These are phyloP conservation scores for Notarius quadriscutis DNA, from an alignment of 2,113 vertebrate species.

Conservation along the genomic window DNA sequence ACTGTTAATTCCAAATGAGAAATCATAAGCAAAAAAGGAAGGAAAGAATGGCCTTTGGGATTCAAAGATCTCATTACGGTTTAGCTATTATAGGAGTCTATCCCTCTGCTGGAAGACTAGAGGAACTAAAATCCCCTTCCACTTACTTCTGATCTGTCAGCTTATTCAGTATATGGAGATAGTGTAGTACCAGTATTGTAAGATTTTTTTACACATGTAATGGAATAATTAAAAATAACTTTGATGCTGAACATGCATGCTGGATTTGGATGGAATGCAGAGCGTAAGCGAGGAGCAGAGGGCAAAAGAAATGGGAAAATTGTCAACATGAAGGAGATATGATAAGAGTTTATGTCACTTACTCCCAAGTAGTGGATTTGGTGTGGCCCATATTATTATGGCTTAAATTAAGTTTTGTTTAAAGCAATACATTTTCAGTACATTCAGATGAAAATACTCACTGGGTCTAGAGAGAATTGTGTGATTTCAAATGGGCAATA, in stretches of 20 bases:
- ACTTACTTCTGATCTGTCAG: slow-evolving; percentile 61
- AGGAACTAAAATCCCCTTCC: slow-evolving; percentile 59
- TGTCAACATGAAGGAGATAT: background rate
- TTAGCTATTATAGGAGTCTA: slow-evolving; percentile 51
- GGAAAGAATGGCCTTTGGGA: slow-evolving; percentile 46
- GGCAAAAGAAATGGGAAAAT: background rate
- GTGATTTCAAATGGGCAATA: background rate
- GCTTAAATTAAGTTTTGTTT: background rate
- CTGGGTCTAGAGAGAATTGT: background rate
- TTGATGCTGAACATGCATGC: slow-evolving; percentile 50
- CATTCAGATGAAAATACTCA: background rate
- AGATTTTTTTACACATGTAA: slow-evolving; percentile 39
- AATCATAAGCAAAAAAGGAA: slow-evolving; percentile 41
- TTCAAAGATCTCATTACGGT: slow-evolving; percentile 57
- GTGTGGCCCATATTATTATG: background rate
- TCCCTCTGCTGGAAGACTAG: slow-evolving; percentile 52
- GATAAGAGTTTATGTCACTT: background rate
- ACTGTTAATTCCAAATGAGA: slow-evolving; percentile 60
- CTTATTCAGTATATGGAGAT: slow-evolving; percentile 57
- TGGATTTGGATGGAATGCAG: slow-evolving; percentile 2
- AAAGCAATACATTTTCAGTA: background rate
- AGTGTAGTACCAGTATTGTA: slow-evolving; percentile 23
- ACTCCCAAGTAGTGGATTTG: background rate
- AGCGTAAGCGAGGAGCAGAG: background rate
- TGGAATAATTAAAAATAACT: slow-evolving; percentile 40